Evolutionary conservation across 2,888 invertebrate genomes (phyloP).

Genomic region (Spisula solida): DNA sequence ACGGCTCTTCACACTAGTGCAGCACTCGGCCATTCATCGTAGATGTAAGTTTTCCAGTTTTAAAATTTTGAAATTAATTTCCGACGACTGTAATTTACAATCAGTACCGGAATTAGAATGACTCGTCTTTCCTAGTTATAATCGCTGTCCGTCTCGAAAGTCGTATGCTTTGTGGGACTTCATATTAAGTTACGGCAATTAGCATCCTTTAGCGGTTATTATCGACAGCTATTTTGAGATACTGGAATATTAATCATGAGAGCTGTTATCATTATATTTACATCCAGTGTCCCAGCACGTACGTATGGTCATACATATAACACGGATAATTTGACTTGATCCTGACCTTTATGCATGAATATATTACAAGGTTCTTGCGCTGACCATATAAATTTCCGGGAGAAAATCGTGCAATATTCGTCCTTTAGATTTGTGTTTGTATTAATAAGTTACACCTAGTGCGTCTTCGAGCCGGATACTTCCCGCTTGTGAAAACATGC

Average conservation of each 20-base stretch:
- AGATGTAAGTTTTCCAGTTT: slow-evolving; percentile 8
- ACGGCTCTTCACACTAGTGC: slow-evolving; percentile 20
- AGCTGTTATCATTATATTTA: neutral
- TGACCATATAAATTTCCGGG: too few species aligned
- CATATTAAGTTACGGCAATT: neutral
- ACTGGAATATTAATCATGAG: neutral
- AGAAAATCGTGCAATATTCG: too few species aligned
- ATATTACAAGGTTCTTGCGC: too few species aligned
- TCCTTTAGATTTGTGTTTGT: too few species aligned
- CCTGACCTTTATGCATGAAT: too few species aligned
- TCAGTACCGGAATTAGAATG: slow-evolving; percentile 1
- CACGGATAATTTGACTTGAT: too few species aligned
- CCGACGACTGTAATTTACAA: slow-evolving; percentile 5
- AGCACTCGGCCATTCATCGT: slow-evolving; percentile 13
- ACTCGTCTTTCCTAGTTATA: slow-evolving; percentile 15
- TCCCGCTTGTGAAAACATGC: too few species aligned
- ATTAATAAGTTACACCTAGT: too few species aligned
- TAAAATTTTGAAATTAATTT: slow-evolving; percentile 25
- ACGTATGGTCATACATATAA: neutral
- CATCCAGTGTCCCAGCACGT: neutral
- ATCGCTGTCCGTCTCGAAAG: neutral
- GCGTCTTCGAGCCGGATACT: too few species aligned
- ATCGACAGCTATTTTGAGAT: slow-evolving; percentile 9
- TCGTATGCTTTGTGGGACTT: neutral
- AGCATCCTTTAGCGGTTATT: neutral